phyloP scores from a whole-genome alignment of 2,113 vertebrate species.

The Nanorana parkeri region DNA sequence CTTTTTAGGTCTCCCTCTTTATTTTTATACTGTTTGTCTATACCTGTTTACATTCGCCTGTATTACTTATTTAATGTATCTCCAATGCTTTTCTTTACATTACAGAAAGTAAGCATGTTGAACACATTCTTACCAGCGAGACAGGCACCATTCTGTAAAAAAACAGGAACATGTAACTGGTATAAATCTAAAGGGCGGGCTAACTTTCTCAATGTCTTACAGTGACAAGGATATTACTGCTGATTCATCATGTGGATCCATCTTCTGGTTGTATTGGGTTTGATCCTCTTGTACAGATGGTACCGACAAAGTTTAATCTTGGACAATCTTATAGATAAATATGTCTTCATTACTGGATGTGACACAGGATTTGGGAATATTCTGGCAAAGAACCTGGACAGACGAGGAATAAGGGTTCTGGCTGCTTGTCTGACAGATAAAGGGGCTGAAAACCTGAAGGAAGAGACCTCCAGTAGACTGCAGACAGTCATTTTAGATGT shows the following conservation, averaged over 20 bases:
- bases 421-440: slow-evolving; percentile 78
- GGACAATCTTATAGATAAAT: slow-evolving; percentile 65
- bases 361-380: slow-evolving; percentile 87
- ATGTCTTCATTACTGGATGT: slow-evolving; percentile 79
- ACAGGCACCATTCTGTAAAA: no score
- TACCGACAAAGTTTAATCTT: background rate
- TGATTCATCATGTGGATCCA: background rate
- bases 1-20: no score
- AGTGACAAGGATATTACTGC: background rate
- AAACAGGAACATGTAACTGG: no score
- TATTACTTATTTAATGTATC: no score
- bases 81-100: no score
- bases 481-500: slow-evolving; percentile 75
- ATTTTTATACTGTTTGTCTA: no score
- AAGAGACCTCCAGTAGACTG: slow-evolving; percentile 70
- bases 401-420: slow-evolving; percentile 75
- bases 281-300: background rate
- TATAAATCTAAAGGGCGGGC: background rate
- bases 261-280: background rate
- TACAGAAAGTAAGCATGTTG: no score
- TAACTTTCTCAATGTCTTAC: background rate
- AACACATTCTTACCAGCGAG: no score
- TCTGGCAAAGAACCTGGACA: slow-evolving; percentile 79
- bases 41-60: no score
- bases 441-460: slow-evolving; percentile 73